Conservation (phyloP, 2,113 vertebrate genomes). For the Ageneiosus marmoratus region DNA sequence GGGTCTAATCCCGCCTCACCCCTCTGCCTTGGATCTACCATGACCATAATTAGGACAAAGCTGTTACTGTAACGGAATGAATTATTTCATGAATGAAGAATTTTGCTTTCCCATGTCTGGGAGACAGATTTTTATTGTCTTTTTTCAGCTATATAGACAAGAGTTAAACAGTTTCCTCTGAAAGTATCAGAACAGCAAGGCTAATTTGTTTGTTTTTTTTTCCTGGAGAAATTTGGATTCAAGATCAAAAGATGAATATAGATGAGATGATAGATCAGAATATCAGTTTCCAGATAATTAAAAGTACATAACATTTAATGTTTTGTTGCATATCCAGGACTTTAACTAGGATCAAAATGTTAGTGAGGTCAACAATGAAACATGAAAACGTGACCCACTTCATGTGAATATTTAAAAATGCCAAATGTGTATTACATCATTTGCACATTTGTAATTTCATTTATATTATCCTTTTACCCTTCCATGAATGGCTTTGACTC, state of each 20-base stretch:
- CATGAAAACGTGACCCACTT: too few relatives aligned
- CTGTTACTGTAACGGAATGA: background rate
- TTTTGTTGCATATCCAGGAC: background rate
- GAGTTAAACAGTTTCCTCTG: background rate
- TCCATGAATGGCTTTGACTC: too few relatives aligned
- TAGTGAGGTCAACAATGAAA: too few relatives aligned
- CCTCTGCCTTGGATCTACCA: background rate
- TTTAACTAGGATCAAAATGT: too few relatives aligned
- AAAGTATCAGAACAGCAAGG: background rate
- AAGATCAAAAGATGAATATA: background rate
- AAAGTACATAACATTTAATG: background rate
- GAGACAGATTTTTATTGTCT: background rate
- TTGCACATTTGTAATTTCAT: too few relatives aligned
- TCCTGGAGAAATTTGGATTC: background rate
- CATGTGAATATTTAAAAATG: too few relatives aligned
- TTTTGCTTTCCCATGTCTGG: background rate
- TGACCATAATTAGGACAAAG: background rate
- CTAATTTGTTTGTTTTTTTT: background rate
- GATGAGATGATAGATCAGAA: background rate
- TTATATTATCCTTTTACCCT: too few relatives aligned
- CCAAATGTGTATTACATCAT: too few relatives aligned
- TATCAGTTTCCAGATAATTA: background rate
- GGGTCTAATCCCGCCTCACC: background rate
- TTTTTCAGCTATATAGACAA: background rate
- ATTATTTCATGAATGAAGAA: background rate